Conservation (phyloP, 2,113 vertebrate species). For the Panthera leo region DNA sequence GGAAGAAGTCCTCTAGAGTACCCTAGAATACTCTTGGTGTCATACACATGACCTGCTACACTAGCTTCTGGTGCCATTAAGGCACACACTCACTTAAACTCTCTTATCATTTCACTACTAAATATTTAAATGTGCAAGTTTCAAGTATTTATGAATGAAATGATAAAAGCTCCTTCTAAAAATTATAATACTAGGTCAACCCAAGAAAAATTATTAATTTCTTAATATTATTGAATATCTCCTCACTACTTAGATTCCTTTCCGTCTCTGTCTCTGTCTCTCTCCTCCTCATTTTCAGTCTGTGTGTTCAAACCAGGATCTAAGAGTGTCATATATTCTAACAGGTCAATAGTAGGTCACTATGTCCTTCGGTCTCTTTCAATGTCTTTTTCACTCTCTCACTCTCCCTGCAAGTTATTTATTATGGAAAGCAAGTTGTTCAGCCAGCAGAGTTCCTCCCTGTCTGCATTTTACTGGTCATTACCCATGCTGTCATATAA, state of each 20-base stretch:
- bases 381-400: not conserved
- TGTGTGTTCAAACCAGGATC: not conserved
- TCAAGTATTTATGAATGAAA: not conserved
- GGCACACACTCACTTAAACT: too few relatives aligned
- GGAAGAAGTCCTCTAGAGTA: not conserved
- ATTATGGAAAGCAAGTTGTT: not conserved
- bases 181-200: not conserved
- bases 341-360: not conserved
- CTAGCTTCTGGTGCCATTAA: not conserved
- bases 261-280: not conserved
- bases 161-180: not conserved
- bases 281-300: not conserved
- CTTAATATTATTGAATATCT: not conserved
- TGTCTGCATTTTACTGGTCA: not conserved
- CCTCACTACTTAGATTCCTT: not conserved
- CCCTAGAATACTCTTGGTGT: too few relatives aligned
- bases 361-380: not conserved
- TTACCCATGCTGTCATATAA: not conserved
- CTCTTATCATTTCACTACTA: not conserved
- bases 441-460: not conserved
- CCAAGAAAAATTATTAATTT: conserved; percentile 19
- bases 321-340: not conserved
- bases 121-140: not conserved
- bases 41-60: not conserved
- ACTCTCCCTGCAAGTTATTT: not conserved